Evolutionary conservation across 2,797 vertebrate genomes (phyloP).

Genomic region (Poecilia gillii): DNA sequence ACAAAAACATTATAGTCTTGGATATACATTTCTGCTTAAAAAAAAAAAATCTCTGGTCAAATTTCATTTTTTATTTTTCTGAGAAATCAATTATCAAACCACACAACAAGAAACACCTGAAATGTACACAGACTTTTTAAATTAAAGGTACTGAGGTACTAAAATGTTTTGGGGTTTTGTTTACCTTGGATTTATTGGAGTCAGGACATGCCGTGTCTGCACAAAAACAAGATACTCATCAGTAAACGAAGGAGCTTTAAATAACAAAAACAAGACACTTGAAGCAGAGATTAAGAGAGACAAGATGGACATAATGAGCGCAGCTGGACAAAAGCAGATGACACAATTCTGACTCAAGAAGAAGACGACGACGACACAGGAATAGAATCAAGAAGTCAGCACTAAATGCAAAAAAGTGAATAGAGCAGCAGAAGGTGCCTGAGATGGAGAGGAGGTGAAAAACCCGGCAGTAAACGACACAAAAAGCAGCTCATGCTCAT

Average conservation of each 20-base stretch:
- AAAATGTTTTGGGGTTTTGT: slow-evolving; percentile 31
- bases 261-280: slow-evolving; percentile 26
- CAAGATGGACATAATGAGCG: slow-evolving; percentile 63
- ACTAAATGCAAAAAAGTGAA: slow-evolving; percentile 35
- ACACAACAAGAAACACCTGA: background rate
- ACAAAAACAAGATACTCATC: slow-evolving; percentile 65
- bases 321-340: slow-evolving; percentile 66
- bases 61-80: background rate
- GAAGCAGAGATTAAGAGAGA: slow-evolving; percentile 35
- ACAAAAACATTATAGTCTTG: slow-evolving; percentile 10
- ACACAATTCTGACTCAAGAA: slow-evolving; percentile 39
- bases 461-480: slow-evolving; percentile 72
- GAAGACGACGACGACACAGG: slow-evolving; percentile 20
- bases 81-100: background rate
- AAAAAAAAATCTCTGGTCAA: background rate
- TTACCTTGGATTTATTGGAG: slow-evolving; percentile 97
- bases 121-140: background rate
- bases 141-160: background rate
- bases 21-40: background rate
- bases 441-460: slow-evolving; percentile 51
- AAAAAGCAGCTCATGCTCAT: slow-evolving; percentile 84
- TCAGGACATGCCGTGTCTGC: slow-evolving; percentile 99
- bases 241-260: slow-evolving; percentile 32
- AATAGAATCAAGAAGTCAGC: slow-evolving; percentile 42
- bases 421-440: slow-evolving; percentile 53